Conservation (phyloP, 2,888 invertebrate genomes). For the Steromphala cineraria region DNA sequence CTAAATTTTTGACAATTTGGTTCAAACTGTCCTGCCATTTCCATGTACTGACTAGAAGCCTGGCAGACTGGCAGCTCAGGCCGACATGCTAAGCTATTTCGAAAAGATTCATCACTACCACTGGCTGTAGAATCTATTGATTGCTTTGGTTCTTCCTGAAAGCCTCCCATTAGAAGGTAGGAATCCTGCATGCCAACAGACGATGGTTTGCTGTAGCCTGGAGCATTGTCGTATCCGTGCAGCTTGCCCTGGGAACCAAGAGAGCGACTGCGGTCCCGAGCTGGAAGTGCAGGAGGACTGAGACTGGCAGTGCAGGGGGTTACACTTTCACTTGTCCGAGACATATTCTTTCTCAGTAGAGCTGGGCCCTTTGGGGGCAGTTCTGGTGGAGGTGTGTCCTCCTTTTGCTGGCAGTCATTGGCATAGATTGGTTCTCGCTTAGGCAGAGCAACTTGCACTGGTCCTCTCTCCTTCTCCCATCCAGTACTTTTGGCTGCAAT, state of each 20-base stretch:
- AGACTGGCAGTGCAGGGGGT: neutral
- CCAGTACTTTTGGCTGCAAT: neutral
- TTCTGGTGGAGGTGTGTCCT: slow-evolving; percentile 57
- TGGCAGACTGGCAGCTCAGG: neutral
- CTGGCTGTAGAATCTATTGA: neutral
- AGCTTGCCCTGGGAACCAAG: slow-evolving; percentile 30
- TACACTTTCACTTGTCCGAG: slow-evolving; percentile 22
- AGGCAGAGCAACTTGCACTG: neutral
- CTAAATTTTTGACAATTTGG: neutral
- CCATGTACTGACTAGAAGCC: neutral
- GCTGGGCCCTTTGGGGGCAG: slow-evolving; percentile 68
- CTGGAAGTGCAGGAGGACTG: slow-evolving; percentile 28
- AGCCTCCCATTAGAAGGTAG: slow-evolving; percentile 19
- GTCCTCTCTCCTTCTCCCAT: neutral
- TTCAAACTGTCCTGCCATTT: slow-evolving; percentile 12
- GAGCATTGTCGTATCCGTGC: slow-evolving; percentile 31
- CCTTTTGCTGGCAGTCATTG: slow-evolving; percentile 47
- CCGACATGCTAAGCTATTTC: neutral
- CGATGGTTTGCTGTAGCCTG: neutral
- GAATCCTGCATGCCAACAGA: neutral
- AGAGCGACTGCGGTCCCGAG: slow-evolving; percentile 34
- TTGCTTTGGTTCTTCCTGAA: slow-evolving; percentile 12
- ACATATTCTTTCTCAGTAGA: slow-evolving; percentile 44
- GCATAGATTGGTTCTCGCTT: slow-evolving; percentile 57
- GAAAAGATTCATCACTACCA: neutral